phyloP scores from a whole-genome alignment of 92 coral and sea anemone species.

The Phenganax subtilis region DNA sequence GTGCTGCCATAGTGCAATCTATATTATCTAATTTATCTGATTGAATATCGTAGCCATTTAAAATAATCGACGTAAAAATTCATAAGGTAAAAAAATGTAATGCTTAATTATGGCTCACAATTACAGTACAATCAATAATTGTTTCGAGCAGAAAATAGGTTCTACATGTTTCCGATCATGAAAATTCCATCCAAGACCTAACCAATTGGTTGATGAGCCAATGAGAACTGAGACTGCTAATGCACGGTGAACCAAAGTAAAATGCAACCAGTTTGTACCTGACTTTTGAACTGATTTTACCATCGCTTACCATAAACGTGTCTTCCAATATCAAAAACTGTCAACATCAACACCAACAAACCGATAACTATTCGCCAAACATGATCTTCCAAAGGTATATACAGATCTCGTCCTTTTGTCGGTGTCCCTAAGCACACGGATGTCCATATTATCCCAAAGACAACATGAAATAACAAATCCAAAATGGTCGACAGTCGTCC shows the following conservation, averaged over 20 bases:
- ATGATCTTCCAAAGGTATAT: conserved; percentile 3
- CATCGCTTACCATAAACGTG: conserved; percentile 13
- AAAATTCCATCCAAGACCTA: no score
- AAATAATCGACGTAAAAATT: no score
- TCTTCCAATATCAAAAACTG: conserved; percentile 29
- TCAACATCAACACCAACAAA: conserved; percentile 20
- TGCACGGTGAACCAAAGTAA: not conserved
- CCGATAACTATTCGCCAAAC: conserved; percentile 30
- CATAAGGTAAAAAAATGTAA: no score
- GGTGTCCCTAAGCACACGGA: conserved; percentile 27
- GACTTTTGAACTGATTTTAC: no score
- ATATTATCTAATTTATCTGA: no score
- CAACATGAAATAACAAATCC: conserved; percentile 61
- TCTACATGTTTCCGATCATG: no score
- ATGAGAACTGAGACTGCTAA: not conserved
- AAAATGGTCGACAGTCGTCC: conserved; percentile 79
- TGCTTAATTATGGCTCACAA: no score
- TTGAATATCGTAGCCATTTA: no score
- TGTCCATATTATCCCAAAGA: conserved; percentile 47
- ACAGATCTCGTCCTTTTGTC: conserved; percentile 17
- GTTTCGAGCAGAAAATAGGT: no score
- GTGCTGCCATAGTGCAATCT: no score
- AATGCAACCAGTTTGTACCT: not conserved
- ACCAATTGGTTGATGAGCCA: no score
- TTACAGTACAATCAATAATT: no score